Evolutionary conservation across 2,113 vertebrate genomes (phyloP), one percentile per base, ranked within the genome.

Genomic region (Dendropsophus ebraccatus): DNA sequence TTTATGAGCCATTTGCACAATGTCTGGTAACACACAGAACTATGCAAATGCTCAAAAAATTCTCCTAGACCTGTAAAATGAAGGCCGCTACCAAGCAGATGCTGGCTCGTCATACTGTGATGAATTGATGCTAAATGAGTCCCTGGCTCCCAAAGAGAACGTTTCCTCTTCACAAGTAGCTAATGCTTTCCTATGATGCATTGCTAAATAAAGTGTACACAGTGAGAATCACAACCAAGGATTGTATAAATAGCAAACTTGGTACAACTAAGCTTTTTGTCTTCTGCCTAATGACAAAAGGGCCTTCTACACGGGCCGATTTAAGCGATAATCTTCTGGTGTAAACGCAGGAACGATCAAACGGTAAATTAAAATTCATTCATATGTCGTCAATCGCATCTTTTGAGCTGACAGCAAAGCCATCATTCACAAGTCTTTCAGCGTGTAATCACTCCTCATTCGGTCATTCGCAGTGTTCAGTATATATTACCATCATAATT

Each of bases 31-130:
- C 56, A n/a, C 23, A 60, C 56, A 8, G n/a, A 35, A 30, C 28
- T 19, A 17, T 41, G 69, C 21, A 72, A 72, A 37, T 35, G 8
- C 69, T 72, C 19, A 4, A 17, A 41, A 72, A 1, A 41, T 41
- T 35, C 30, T 41, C 69, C 35, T 10, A 45, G 35, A 7, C 16
- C 41, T 72, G 69, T 41, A 72, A 72, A 37, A 49, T 1, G 12
- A 30, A 41, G 69, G 16, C 35, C 35, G 35, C 32, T 37, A 37
- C 30, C 14, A 12, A 73, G 37, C 23, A 75, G 72, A 75, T 75
- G 41, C 28, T 75, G n/a, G 72, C 37, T 16, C n/a, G 41, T 75
- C 72, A 49, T 8, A 25, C 72, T 49, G 70, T 73, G 41, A 75
- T 75, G 17, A 75, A 75, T 75, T 21, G n/a, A 75, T n/a, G 2